Evolutionary conservation across 2,888 invertebrate species (phyloP).

Genomic region (Heliconius charithonia): DNA sequence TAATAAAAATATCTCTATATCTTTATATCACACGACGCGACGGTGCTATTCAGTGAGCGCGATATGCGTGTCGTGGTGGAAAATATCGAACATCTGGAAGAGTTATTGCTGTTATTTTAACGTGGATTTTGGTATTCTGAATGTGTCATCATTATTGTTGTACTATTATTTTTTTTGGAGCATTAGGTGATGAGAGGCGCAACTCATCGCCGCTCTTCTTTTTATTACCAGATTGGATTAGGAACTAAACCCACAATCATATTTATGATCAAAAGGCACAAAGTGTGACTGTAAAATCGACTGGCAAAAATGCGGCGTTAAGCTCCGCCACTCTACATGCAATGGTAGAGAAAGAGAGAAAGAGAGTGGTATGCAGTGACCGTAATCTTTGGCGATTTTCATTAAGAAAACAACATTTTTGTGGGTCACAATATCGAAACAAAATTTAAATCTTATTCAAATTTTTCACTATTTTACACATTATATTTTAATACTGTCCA

Average conservation of each 20-base stretch:
- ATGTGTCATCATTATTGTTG: slow-evolving; percentile 3
- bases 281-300: no score
- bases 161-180: background rate
- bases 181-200: no score
- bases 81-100: slow-evolving; percentile 45
- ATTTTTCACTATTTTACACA: background rate
- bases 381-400: background rate
- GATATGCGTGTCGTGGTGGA: slow-evolving; percentile 45
- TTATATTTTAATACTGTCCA: background rate
- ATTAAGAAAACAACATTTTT: background rate
- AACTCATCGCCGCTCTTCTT: no score
- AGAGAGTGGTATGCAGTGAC: no score
- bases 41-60: slow-evolving; percentile 44
- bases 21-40: slow-evolving; percentile 23
- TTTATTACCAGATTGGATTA: no score
- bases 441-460: no score
- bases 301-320: no score
- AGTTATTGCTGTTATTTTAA: slow-evolving; percentile 42
- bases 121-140: slow-evolving; percentile 32
- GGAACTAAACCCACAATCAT: no score
- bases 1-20: slow-evolving; percentile 28
- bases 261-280: no score
- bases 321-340: no score
- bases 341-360: no score
- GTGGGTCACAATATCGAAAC: background rate